phyloP scores from a whole-genome alignment of 2,888 invertebrate genomes.

The Chrysomela aeneicollis region DNA sequence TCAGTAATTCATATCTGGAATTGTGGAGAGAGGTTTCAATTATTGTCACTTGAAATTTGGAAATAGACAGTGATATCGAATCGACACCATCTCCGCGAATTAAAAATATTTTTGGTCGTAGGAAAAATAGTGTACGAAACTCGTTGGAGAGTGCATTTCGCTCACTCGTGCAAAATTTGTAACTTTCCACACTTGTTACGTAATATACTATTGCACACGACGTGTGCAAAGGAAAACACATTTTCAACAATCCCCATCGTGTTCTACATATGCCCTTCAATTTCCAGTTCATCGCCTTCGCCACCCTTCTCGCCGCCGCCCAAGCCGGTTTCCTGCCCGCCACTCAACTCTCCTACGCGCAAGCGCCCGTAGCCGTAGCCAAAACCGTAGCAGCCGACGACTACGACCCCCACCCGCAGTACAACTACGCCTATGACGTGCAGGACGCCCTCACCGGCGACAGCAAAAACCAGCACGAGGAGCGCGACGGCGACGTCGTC shows the following conservation, averaged over 20 bases:
- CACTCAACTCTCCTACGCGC: conserved; percentile 33
- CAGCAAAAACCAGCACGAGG: conserved; percentile 69
- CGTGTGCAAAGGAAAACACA: background rate
- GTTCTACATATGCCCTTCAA: background rate
- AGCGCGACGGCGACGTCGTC: conserved; percentile 70
- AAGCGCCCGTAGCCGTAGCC: conserved; percentile 34
- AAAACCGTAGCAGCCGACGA: conserved; percentile 46
- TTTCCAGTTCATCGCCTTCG: conserved; percentile 39
- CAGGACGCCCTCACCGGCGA: conserved; percentile 67
- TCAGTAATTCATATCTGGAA: too few relatives aligned
- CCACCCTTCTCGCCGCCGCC: conserved; percentile 50
- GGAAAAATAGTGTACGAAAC: too few relatives aligned
- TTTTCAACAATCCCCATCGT: background rate
- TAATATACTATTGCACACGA: too few relatives aligned
- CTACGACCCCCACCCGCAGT: conserved; percentile 61
- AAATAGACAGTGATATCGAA: too few relatives aligned
- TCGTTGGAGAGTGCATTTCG: too few relatives aligned
- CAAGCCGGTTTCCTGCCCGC: conserved; percentile 52
- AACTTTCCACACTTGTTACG: too few relatives aligned
- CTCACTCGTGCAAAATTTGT: too few relatives aligned
- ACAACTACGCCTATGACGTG: conserved; percentile 67
- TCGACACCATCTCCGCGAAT: too few relatives aligned
- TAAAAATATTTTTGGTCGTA: too few relatives aligned
- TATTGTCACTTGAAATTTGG: too few relatives aligned
- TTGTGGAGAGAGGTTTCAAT: too few relatives aligned